Evolutionary conservation across 1,140 invertebrate species (phyloP), one percentile per base, ranked within the genome.

Genomic region (Diabrotica virgifera): DNA sequence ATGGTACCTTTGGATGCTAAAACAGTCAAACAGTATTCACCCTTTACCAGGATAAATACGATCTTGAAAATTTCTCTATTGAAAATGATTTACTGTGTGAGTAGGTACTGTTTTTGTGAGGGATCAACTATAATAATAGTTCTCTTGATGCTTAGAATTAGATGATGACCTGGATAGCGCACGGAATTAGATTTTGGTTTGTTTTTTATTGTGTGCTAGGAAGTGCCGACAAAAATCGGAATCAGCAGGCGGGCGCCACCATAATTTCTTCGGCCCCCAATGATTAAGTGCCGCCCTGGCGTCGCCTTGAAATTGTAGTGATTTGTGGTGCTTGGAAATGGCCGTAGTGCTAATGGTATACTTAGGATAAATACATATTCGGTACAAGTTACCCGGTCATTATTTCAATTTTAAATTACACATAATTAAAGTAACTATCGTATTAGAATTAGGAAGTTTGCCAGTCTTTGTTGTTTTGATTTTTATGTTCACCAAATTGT

Each of bases 231-330:
- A n/a, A 46, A 46, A 46, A 46, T 46, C 40, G n/a, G 5, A 46
- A 36, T 52, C 12, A 53, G 52, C 10, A 52, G 63, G 63, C 40
- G 40, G 52, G 55, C 58, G 68, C 66, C 69, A 66, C 69, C 66
- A 68, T 46, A 13, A 51, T 57, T 60, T 64, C 36, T 57, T 36
- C 11, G 52, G 52, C 51, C 63, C 66, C 56, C 35, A 53, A 59
- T 65, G 71, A 71, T 71, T 66, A 69, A 64, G 55, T 57, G 56
- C 72, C 70, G 73, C 57, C 73, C 61, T 54, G 66, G 65, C 67
- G 73, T 70, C 73, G 73, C 71, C 73, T 62, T 59, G 60, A 74
- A 74, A 74, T 74, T 74, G 73, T 74, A 73, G 73, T 74, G 73
- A 73, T 73, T 74, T 74, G 73, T 68, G 65, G 55, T 66, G 56